Evolutionary conservation across 2,113 vertebrate genomes (phyloP).

Genomic region (Heterotis niloticus): DNA sequence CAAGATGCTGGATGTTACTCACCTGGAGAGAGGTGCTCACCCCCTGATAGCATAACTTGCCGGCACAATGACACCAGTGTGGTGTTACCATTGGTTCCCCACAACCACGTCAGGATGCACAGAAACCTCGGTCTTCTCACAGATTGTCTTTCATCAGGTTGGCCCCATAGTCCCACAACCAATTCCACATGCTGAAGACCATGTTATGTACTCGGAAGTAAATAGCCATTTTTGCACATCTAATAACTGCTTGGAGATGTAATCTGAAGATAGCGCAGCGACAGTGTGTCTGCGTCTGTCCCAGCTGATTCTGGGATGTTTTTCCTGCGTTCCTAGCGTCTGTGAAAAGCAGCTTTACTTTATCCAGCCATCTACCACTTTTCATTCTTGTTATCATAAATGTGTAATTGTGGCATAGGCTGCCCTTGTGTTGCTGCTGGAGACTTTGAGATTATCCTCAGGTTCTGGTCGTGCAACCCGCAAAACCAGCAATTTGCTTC

Average conservation of each 20-base stretch:
- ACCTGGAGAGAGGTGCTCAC: no score
- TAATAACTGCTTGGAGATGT: constrained; percentile 25
- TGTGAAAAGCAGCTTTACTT: neutral
- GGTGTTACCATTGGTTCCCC: neutral
- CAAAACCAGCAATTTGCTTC: no score
- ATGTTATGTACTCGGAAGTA: constrained; percentile 9
- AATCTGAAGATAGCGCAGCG: neutral
- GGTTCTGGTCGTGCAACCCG: neutral
- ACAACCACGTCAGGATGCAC: neutral
- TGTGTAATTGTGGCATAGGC: neutral
- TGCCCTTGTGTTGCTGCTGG: neutral
- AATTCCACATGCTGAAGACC: constrained; percentile 17
- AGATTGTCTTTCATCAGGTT: constrained; percentile 13
- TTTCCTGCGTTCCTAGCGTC: neutral
- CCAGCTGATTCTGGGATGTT: neutral
- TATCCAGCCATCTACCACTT: neutral
- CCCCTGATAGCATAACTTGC: neutral
- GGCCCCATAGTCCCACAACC: constrained; percentile 5
- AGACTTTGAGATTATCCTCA: neutral
- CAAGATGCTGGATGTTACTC: no score
- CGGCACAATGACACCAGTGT: neutral
- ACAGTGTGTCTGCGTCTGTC: neutral
- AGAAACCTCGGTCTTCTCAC: constrained; percentile 7
- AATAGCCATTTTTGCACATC: constrained; percentile 2
- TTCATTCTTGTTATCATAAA: neutral